These are phyloP conservation scores for Pipistrellus pygmaeus DNA, from an alignment of 2,797 vertebrate genomes.

Conservation along the genomic window DNA sequence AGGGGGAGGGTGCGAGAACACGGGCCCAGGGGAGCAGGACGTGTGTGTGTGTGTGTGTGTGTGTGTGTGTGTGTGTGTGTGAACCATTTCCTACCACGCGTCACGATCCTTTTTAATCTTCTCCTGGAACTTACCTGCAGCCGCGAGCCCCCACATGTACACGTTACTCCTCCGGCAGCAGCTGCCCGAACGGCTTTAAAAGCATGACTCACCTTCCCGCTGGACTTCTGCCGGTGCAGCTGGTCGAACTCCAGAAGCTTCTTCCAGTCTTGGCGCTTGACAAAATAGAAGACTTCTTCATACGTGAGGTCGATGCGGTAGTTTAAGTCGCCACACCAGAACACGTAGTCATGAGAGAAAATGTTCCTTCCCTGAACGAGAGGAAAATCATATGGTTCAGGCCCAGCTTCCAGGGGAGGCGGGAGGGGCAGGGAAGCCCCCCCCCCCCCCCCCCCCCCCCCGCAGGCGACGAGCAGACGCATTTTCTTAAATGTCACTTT, in stretches of 20 bases:
- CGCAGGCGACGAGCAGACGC: background rate
- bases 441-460: fast-evolving
- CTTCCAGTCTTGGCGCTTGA: conserved; percentile 91
- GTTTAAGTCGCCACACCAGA: conserved; percentile 92
- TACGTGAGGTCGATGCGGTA: conserved; percentile 90
- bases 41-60: background rate
- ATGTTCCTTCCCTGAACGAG: conserved; percentile 86
- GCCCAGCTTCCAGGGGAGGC: background rate
- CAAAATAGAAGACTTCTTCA: conserved; percentile 90
- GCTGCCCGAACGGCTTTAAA: background rate
- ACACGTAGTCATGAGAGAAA: conserved; percentile 91
- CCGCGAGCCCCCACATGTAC: too few relatives aligned
- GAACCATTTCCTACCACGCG: fast-evolving
- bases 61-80: too few relatives aligned
- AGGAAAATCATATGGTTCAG: background rate
- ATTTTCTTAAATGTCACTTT: background rate
- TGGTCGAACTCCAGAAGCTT: conserved; percentile 90
- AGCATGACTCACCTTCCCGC: conserved; percentile 87
- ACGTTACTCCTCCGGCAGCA: background rate
- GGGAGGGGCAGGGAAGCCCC: too few relatives aligned
- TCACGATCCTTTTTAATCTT: background rate
- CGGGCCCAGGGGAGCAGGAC: background rate
- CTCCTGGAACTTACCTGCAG: background rate
- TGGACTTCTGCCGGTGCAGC: conserved; percentile 89
- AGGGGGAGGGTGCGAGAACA: background rate